Percentiles rank a stretch among this genome's conserved stretches.
These are phyloP conservation scores for Merops nubicus DNA, from an alignment of 2,113 vertebrate species.

Conservation along the genomic window DNA sequence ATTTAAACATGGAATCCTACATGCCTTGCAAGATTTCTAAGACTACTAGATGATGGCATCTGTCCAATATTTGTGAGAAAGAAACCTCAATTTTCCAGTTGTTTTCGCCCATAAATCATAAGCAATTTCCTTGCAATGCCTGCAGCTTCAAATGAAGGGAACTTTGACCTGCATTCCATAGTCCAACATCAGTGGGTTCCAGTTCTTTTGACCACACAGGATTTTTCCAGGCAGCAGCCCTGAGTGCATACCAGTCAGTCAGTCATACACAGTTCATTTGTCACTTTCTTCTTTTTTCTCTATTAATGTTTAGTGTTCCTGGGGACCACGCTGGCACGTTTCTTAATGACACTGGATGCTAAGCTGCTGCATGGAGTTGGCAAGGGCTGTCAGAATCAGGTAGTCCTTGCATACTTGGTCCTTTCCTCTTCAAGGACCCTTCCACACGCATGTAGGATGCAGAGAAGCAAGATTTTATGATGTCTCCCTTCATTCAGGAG, in stretches of 20 bases:
- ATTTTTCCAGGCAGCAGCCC: neutral
- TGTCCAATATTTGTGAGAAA: neutral
- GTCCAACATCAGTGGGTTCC: neutral
- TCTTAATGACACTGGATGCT: neutral
- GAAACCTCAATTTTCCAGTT: neutral
- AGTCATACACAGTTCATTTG: neutral
- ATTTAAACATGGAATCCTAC: neutral
- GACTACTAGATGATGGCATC: neutral
- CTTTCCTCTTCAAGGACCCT: neutral
- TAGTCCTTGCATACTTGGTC: neutral
- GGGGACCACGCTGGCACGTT: neutral
- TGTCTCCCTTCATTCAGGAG: neutral
- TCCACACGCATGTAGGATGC: neutral
- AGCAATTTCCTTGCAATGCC: neutral
- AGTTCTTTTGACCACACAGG: neutral
- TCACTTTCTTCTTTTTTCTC: neutral
- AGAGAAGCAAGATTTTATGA: neutral
- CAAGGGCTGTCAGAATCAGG: neutral
- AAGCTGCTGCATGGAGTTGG: neutral
- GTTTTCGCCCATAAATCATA: neutral
- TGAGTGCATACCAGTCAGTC: neutral
- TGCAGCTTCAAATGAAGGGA: neutral
- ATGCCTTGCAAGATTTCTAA: neutral
- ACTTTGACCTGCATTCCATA: neutral
- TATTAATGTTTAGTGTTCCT: neutral